Conservation (phyloP, 2,797 vertebrate genomes). For the Momotus momota region DNA sequence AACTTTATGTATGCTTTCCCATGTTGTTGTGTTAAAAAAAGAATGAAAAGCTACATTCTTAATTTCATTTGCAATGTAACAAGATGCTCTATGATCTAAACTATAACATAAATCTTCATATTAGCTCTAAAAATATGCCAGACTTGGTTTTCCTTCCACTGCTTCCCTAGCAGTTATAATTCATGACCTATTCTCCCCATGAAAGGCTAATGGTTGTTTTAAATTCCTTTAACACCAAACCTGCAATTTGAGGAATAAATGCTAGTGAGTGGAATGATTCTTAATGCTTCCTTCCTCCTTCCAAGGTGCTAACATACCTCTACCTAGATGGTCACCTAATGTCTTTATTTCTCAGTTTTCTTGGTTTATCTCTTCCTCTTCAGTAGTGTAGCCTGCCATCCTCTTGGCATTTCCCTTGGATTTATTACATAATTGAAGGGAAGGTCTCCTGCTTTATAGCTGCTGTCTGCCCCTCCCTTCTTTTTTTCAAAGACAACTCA, state of each 20-base stretch:
- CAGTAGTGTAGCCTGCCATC: not conserved
- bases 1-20: not conserved
- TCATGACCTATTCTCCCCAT: not conserved
- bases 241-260: conserved; percentile 61
- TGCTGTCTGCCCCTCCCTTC: not conserved
- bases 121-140: not conserved
- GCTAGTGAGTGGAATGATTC: not conserved
- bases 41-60: not conserved
- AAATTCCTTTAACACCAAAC: conserved; percentile 69
- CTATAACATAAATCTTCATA: conserved; percentile 17
- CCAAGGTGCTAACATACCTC: conserved; percentile 24
- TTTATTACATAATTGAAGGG: conserved; percentile 63
- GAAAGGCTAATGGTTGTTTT: conserved; percentile 37
- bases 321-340: conserved; percentile 19
- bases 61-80: not conserved
- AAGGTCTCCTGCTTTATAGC: conserved; percentile 3
- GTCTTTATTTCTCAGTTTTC: conserved; percentile 67
- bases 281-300: conserved; percentile 55
- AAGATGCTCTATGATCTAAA: not conserved
- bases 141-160: not conserved
- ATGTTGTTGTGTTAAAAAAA: not conserved
- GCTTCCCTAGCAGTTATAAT: not conserved
- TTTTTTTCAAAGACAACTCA: conserved; percentile 51
- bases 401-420: conserved; percentile 57
- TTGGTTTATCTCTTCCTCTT: conserved; percentile 45